Conservation (phyloP, 2,797 vertebrate species). For the Mastacembelus armatus region DNA sequence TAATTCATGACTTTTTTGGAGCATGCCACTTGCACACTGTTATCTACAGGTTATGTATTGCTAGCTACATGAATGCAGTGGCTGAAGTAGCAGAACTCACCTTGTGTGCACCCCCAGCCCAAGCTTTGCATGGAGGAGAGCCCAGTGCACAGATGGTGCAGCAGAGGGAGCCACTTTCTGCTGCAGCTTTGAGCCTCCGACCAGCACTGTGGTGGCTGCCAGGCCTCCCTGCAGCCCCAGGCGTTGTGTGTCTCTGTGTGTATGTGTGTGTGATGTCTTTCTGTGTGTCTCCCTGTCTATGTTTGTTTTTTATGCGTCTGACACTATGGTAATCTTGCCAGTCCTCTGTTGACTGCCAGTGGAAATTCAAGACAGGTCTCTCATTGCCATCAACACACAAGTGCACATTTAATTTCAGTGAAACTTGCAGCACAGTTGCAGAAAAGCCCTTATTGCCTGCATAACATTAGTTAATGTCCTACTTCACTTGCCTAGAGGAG, state of each 20-base stretch:
- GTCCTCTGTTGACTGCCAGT: slow-evolving; percentile 60
- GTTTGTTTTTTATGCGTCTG: slow-evolving; percentile 66
- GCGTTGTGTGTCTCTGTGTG: slow-evolving; percentile 46
- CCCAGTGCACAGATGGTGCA: slow-evolving; percentile 78
- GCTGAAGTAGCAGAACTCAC: slow-evolving; percentile 53
- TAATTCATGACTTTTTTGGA: background rate
- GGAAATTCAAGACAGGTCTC: slow-evolving; percentile 61
- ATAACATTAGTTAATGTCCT: slow-evolving; percentile 20
- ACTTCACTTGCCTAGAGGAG: slow-evolving; percentile 22
- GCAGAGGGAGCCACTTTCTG: slow-evolving; percentile 84
- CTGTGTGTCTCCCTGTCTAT: slow-evolving; percentile 55
- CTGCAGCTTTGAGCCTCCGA: slow-evolving; percentile 67
- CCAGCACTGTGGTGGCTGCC: slow-evolving; percentile 58
- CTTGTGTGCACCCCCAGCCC: slow-evolving; percentile 44
- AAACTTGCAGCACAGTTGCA: slow-evolving; percentile 42
- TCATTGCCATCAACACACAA: slow-evolving; percentile 42
- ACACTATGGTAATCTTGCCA: slow-evolving; percentile 61
- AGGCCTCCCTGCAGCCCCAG: slow-evolving; percentile 67
- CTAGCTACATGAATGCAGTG: slow-evolving; percentile 23
- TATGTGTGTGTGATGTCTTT: slow-evolving; percentile 35
- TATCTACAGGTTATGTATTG: background rate
- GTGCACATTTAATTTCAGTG: slow-evolving; percentile 35
- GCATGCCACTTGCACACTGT: background rate
- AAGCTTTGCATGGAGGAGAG: slow-evolving; percentile 49
- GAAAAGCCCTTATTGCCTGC: slow-evolving; percentile 21